Evolutionary conservation across 2,888 invertebrate species (phyloP).

Genomic region (Leptura quadrifasciata): DNA sequence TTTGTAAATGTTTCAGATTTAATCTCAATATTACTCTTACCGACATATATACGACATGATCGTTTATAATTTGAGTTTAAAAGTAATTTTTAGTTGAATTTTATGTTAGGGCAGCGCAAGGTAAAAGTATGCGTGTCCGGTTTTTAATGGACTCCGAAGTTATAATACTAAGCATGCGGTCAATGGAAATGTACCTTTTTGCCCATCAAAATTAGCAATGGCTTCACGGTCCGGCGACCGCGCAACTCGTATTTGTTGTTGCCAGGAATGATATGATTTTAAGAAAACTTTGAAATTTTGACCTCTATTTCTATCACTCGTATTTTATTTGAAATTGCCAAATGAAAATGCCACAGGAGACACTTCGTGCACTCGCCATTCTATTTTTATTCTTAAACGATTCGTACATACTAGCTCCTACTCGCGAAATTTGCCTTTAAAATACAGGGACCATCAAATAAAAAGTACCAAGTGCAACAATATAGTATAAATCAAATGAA

Average conservation of each 20-base stretch:
- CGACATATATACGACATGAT: slow-evolving; percentile 28
- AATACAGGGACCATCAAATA: neutral
- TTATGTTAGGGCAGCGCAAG: slow-evolving; percentile 61
- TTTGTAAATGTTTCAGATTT: slow-evolving; percentile 23
- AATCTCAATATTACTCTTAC: slow-evolving; percentile 18
- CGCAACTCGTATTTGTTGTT: slow-evolving; percentile 44
- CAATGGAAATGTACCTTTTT: slow-evolving; percentile 62
- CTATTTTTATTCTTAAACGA: slow-evolving; percentile 32
- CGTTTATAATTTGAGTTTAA: slow-evolving; percentile 44
- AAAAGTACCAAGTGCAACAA: too few species aligned
- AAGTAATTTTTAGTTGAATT: slow-evolving; percentile 54
- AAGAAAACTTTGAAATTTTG: slow-evolving; percentile 22
- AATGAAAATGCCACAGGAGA: slow-evolving; percentile 15
- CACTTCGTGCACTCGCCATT: neutral
- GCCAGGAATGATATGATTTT: slow-evolving; percentile 30
- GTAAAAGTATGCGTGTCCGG: slow-evolving; percentile 64
- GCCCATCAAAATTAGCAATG: slow-evolving; percentile 61
- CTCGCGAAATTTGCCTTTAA: neutral
- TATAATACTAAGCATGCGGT: slow-evolving; percentile 60
- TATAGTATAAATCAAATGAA: too few species aligned
- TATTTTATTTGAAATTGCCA: slow-evolving; percentile 28
- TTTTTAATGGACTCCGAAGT: slow-evolving; percentile 63
- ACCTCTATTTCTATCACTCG: slow-evolving; percentile 14
- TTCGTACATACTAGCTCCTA: neutral
- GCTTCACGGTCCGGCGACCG: slow-evolving; percentile 54